Percentiles rank a stretch among this genome's conserved stretches.
Evolutionary conservation across 23 tunicate species (phyloP).

Genomic region (Halocynthia roretzi): DNA sequence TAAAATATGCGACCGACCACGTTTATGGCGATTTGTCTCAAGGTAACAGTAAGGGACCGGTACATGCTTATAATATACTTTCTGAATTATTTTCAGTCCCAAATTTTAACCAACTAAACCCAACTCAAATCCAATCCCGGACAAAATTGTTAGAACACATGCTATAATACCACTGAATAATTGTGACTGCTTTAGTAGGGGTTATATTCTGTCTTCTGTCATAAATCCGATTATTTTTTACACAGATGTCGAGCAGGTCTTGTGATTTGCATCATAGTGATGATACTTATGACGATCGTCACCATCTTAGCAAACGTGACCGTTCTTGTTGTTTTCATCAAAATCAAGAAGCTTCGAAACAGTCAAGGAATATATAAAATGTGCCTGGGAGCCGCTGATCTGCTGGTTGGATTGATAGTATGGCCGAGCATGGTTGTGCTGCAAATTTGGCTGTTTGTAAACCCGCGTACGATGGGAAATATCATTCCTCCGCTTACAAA

Average conservation of each 20-base stretch:
- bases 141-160: neutral
- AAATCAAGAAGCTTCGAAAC: conserved; percentile 38
- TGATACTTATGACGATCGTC: conserved; percentile 32
- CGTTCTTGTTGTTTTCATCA: conserved; percentile 34
- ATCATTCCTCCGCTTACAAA: neutral
- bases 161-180: neutral
- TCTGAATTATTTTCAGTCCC: no score
- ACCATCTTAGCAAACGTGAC: conserved; percentile 35
- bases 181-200: neutral
- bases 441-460: conserved; percentile 6
- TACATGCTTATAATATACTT: neutral
- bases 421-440: conserved; percentile 47
- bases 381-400: conserved; percentile 56
- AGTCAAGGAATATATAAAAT: conserved; percentile 68
- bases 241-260: conserved; percentile 53
- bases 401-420: conserved; percentile 50
- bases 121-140: no score
- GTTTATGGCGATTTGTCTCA: no score
- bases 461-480: conserved; percentile 21
- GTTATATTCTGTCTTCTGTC: neutral
- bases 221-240: conserved; percentile 1
- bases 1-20: no score
- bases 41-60: no score
- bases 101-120: no score
- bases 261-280: conserved; percentile 40